Evolutionary conservation across 2,888 invertebrate genomes (phyloP).

Genomic region (Pristionchus maxplancki): DNA sequence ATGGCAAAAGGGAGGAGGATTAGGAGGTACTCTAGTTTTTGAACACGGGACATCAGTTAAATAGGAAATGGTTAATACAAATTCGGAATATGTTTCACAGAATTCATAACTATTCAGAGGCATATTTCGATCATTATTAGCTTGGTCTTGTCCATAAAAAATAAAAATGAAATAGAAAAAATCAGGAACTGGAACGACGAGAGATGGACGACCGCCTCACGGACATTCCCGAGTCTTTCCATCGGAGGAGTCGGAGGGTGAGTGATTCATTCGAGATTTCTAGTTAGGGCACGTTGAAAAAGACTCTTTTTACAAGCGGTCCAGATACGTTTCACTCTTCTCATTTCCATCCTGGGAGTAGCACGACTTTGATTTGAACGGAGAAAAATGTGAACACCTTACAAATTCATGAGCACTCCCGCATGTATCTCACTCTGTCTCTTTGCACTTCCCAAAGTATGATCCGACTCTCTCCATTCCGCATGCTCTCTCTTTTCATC

Average conservation of each 20-base stretch:
- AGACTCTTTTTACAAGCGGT: too few species aligned
- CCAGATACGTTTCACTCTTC: not conserved
- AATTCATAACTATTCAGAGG: too few species aligned
- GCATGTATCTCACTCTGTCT: not conserved
- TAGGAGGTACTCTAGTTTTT: not conserved
- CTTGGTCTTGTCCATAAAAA: too few species aligned
- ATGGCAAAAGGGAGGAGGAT: not conserved
- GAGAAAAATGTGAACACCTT: too few species aligned
- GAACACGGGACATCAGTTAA: too few species aligned
- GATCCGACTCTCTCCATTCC: too few species aligned
- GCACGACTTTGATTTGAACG: not conserved
- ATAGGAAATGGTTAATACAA: too few species aligned
- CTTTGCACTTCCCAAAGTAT: not conserved
- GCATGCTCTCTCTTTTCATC: too few species aligned
- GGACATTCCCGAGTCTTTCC: conserved; percentile 72
- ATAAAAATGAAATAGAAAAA: not conserved
- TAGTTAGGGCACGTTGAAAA: too few species aligned
- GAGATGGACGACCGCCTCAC: conserved; percentile 73
- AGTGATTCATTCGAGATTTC: not conserved
- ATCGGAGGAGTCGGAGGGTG: conserved; percentile 63
- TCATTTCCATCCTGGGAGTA: not conserved
- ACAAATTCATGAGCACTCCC: conserved; percentile 14
- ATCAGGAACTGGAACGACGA: conserved; percentile 69
- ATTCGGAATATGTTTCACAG: too few species aligned
- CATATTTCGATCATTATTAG: too few species aligned